Percentiles rank a stretch among this genome's conserved stretches.
phyloP scores from a whole-genome alignment of 2,797 vertebrate genomes.

The Scarus forsteni region DNA sequence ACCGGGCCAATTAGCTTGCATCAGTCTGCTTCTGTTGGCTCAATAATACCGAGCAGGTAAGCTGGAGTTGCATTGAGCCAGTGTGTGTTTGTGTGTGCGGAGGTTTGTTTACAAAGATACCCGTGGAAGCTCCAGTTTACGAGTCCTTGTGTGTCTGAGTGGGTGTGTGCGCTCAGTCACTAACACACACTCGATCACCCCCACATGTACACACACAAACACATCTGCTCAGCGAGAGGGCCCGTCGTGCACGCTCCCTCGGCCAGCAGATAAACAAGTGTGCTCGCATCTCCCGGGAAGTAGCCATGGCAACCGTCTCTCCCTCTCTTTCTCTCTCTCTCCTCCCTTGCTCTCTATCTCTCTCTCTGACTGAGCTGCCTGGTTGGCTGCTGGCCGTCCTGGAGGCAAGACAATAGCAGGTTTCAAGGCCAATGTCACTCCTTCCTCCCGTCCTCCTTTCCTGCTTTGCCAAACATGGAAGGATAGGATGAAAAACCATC shows the following conservation, averaged over 20 bases:
- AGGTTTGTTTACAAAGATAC: conserved; percentile 65
- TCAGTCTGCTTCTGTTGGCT: conserved; percentile 55
- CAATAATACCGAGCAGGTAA: conserved; percentile 61
- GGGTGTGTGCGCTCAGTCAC: conserved; percentile 25
- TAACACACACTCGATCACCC: conserved; percentile 16
- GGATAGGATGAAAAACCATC: conserved; percentile 9
- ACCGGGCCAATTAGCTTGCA: conserved; percentile 58
- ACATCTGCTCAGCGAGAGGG: conserved; percentile 69
- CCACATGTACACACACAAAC: conserved; percentile 18
- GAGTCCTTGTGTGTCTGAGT: conserved; percentile 31
- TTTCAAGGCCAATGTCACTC: conserved; percentile 85
- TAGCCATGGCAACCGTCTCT: conserved; percentile 85
- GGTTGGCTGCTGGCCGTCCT: conserved; percentile 84
- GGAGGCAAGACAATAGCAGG: conserved; percentile 85
- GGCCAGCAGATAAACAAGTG: conserved; percentile 87
- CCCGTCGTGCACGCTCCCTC: conserved; percentile 66
- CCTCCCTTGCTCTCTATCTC: conserved; percentile 25
- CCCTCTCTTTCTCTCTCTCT: conserved; percentile 34
- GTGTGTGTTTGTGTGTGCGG: conserved; percentile 26
- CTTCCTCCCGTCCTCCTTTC: conserved; percentile 16
- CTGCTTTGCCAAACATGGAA: conserved; percentile 45
- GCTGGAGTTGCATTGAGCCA: conserved; percentile 48
- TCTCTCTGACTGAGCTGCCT: conserved; percentile 68
- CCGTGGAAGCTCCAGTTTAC: conserved; percentile 41
- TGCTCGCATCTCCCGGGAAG: conserved; percentile 80